Conservation (phyloP, 92 coral and sea anemone genomes). For the Umimayanthus chanpuru region DNA sequence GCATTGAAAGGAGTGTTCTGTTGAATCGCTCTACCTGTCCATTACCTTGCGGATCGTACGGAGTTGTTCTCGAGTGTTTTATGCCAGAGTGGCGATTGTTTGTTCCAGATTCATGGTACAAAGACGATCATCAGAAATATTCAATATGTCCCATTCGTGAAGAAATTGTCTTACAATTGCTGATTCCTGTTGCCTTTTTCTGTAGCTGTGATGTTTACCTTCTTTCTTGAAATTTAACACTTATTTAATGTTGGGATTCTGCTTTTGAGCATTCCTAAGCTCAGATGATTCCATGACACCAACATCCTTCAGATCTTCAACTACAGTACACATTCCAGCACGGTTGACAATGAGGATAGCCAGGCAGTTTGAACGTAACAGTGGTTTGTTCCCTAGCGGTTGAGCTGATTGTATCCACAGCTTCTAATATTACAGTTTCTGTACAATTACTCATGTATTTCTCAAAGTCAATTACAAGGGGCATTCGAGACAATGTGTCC, state of each 20-base stretch:
- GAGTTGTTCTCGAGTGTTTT: slow-evolving; percentile 59
- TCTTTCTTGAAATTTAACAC: slow-evolving; percentile 47
- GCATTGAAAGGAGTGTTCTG: no score
- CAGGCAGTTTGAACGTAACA: no score
- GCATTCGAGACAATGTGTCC: slow-evolving; percentile 37
- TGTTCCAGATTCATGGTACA: slow-evolving; percentile 2
- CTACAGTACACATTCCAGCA: slow-evolving; percentile 10
- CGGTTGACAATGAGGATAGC: slow-evolving; percentile 36
- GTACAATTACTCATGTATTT: no score
- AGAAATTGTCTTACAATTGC: slow-evolving; percentile 46
- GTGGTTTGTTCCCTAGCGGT: no score
- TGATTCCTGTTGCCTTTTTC: slow-evolving; percentile 48
- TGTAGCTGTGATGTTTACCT: slow-evolving; percentile 31
- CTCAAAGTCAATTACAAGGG: no score
- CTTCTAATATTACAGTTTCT: not conserved
- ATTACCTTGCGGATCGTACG: slow-evolving; percentile 65
- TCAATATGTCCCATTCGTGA: slow-evolving; percentile 53
- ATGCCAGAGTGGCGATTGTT: slow-evolving; percentile 24
- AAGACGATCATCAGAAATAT: slow-evolving; percentile 37
- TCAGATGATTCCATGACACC: slow-evolving; percentile 22
- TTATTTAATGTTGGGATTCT: slow-evolving; percentile 41
- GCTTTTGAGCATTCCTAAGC: slow-evolving; percentile 47
- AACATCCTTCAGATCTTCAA: slow-evolving; percentile 17
- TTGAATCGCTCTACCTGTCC: no score
- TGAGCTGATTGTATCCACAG: slow-evolving; percentile 9